A percentile compares a stretch with the other conserved stretches of the same genome.
Evolutionary conservation across 2,888 invertebrate species (phyloP).

Genomic region (Plutella xylostella): DNA sequence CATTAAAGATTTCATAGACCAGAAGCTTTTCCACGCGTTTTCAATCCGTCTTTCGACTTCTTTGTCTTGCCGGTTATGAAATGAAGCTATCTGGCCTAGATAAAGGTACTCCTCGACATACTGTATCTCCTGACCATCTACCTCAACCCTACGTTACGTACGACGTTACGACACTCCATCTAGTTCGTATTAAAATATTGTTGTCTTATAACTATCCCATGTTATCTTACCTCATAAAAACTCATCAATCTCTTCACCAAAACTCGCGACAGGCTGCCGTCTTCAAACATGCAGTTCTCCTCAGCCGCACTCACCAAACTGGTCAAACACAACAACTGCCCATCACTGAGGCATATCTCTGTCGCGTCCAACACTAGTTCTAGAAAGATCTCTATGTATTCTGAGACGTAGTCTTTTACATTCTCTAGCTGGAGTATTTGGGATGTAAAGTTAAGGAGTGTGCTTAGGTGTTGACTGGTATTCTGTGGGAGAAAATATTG

Average conservation of each 20-base stretch:
- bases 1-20: no score
- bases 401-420: background rate
- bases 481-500: constrained; percentile 10
- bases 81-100: no score
- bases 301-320: background rate
- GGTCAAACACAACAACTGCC: background rate
- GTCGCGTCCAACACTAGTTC: background rate
- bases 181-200: no score
- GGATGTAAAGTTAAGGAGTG: constrained; percentile 14
- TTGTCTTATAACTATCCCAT: no score
- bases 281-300: background rate
- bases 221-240: constrained; percentile 6
- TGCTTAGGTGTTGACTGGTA: constrained; percentile 13
- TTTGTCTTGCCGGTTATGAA: no score
- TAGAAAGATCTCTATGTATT: background rate
- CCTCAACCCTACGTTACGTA: no score
- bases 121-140: no score
- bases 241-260: background rate
- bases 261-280: background rate
- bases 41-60: no score
- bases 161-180: no score
- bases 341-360: background rate
- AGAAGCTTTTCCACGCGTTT: no score
- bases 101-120: no score
- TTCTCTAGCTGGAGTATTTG: constrained; percentile 14